phyloP scores from a whole-genome alignment of 1,140 invertebrate species.

The Atta cephalotes region DNA sequence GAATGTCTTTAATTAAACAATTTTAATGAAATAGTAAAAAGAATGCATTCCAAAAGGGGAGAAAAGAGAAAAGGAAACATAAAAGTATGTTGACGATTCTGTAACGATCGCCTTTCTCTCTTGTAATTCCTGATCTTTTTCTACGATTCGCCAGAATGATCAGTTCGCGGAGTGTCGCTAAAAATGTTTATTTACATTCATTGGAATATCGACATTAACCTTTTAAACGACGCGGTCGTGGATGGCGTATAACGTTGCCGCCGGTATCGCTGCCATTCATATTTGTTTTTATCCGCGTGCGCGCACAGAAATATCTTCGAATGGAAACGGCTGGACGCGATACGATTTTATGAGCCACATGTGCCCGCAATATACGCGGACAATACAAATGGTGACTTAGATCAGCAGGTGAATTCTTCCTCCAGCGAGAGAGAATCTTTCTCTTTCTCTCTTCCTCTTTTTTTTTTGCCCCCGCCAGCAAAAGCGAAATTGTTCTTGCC shows the following conservation, averaged over 20 bases:
- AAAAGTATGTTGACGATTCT: neutral
- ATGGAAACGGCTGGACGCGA: constrained; percentile 52
- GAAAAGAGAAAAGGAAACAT: neutral
- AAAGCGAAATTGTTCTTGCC: constrained; percentile 42
- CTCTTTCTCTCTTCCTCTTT: neutral
- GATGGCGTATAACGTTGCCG: constrained; percentile 21
- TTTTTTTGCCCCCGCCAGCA: neutral
- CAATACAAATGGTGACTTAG: constrained; percentile 48
- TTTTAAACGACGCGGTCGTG: constrained; percentile 57
- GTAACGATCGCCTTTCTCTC: neutral
- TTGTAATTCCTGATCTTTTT: neutral
- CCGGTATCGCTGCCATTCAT: constrained; percentile 54
- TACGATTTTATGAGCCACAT: constrained; percentile 61
- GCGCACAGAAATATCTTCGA: constrained; percentile 58
- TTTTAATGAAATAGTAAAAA: neutral
- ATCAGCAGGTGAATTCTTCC: constrained; percentile 53
- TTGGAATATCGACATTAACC: constrained; percentile 60
- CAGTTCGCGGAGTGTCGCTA: constrained; percentile 18
- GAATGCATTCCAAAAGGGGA: neutral
- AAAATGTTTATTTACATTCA: constrained; percentile 55
- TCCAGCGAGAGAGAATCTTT: neutral
- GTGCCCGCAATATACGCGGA: constrained; percentile 51
- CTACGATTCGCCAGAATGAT: constrained; percentile 3
- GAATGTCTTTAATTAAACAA: neutral
- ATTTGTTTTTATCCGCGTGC: constrained; percentile 60